Evolutionary conservation across 2,113 vertebrate genomes (phyloP), one percentile per base, ranked within the genome.

Genomic region (Chloebia gouldiae): DNA sequence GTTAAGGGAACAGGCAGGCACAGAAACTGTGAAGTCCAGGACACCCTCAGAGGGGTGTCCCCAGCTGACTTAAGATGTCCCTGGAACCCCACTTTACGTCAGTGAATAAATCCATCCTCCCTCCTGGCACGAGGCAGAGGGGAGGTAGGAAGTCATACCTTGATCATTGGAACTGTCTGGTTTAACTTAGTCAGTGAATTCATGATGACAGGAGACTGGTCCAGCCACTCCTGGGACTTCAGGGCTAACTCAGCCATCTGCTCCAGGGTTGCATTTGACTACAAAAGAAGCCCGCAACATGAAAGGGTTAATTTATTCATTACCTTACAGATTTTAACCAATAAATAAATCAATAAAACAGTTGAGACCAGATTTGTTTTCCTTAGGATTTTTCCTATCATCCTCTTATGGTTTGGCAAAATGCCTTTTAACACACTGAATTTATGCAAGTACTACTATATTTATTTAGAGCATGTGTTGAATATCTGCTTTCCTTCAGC

Each of bases 261-360:
- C 71, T 98, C 97, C 97, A 99, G 96, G 37, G 98, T 99, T 83
- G 87, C 88, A 70, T 99, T 99, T 30, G 99, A 98, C 99, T 99
- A 56, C 27, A 97, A 90, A 92, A 93, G 49, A 96, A 96, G 61
- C 30, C 54, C 88, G 84, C 56, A 69, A 30, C 9, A 80, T 15
- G 12, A 7, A 75, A 78, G 10, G 16, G 59, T 86, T 76, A 2
- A 50, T 79, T 79, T 79, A 75, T 57, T 53, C 24, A 35, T 39
- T 44, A 57, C 10, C 31, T 76, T 86, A 60, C 23, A 61, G 25
- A 49, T 72, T 87, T 87, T n/a, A 23, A 59, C 49, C 31, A 78
- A 35, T 35, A 71, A 78, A 68, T 14, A 80, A 15, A 25, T 11
- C 16, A 72, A 47, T 64, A 44, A 82, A 92, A 28, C 17, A 64